Evolutionary conservation across 2,113 vertebrate species (phyloP).

Genomic region (Alexandromys fortis): DNA sequence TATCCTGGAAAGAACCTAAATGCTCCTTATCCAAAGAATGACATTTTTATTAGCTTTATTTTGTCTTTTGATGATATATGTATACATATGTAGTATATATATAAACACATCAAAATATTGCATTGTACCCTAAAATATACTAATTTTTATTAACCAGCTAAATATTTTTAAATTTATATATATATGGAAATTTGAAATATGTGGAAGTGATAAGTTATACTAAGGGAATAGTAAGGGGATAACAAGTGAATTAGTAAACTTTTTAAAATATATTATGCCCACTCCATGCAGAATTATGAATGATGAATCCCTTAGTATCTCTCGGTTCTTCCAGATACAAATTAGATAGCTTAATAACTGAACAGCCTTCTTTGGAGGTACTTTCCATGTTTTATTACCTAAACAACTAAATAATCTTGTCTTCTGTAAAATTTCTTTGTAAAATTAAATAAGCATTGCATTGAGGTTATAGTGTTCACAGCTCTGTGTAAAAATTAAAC

Average conservation of each 20-base stretch:
- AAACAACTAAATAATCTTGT: constrained; percentile 4
- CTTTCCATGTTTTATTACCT: neutral
- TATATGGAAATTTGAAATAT: neutral
- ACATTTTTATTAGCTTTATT: neutral
- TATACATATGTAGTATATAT: too few species aligned
- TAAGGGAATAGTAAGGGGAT: neutral
- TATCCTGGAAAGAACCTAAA: too few species aligned
- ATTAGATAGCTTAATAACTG: constrained; percentile 5
- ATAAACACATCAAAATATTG: neutral
- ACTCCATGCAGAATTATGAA: constrained; percentile 26
- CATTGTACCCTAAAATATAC: neutral
- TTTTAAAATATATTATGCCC: neutral
- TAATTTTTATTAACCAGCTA: neutral
- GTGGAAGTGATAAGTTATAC: neutral
- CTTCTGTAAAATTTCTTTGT: neutral
- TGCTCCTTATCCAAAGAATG: too few species aligned
- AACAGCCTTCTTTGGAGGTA: neutral
- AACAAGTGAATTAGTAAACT: neutral
- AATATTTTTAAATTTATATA: neutral
- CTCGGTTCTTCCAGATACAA: neutral
- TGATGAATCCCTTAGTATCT: neutral
- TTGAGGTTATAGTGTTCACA: neutral
- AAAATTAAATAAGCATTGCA: constrained; percentile 24
- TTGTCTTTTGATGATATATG: neutral
- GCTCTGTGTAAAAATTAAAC: constrained; percentile 14